These are phyloP conservation scores for Phaenicophaeus curvirostris DNA, from an alignment of 2,797 vertebrate genomes.

Conservation along the genomic window DNA sequence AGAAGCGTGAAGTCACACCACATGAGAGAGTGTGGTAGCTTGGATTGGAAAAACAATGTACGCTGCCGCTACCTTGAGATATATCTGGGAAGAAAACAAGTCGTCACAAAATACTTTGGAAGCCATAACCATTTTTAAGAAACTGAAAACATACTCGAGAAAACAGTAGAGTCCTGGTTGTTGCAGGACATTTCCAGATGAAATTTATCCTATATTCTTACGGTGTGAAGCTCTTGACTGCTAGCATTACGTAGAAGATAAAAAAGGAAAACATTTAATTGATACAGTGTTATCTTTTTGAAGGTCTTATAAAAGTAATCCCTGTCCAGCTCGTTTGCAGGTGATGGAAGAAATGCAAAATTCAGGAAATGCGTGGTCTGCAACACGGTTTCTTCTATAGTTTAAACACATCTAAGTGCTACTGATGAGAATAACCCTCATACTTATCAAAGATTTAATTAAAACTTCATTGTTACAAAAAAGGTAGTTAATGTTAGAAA, in stretches of 20 bases:
- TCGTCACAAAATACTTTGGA: slow-evolving; percentile 68
- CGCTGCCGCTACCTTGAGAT: slow-evolving; percentile 82
- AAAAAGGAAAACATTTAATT: neutral
- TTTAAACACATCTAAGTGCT: neutral
- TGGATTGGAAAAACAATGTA: slow-evolving; percentile 93
- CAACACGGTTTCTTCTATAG: neutral
- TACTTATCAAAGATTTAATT: neutral
- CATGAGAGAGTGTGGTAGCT: slow-evolving; percentile 94
- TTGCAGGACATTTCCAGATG: neutral
- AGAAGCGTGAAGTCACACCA: slow-evolving; percentile 86
- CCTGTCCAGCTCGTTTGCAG: neutral
- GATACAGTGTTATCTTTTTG: neutral
- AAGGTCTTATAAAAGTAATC: neutral
- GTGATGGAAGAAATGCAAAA: neutral
- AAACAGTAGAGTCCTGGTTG: neutral
- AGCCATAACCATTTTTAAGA: neutral
- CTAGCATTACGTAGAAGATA: neutral
- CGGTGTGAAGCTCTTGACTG: neutral
- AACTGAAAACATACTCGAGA: neutral
- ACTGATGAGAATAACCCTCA: neutral
- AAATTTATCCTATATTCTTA: neutral
- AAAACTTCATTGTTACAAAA: neutral
- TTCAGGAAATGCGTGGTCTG: neutral
- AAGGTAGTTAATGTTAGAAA: neutral
- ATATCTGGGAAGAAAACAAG: slow-evolving; percentile 85